Percentiles rank a stretch among this genome's conserved stretches.
Evolutionary conservation across 2,888 invertebrate species (phyloP).

Genomic region (Endomychus coccineus): DNA sequence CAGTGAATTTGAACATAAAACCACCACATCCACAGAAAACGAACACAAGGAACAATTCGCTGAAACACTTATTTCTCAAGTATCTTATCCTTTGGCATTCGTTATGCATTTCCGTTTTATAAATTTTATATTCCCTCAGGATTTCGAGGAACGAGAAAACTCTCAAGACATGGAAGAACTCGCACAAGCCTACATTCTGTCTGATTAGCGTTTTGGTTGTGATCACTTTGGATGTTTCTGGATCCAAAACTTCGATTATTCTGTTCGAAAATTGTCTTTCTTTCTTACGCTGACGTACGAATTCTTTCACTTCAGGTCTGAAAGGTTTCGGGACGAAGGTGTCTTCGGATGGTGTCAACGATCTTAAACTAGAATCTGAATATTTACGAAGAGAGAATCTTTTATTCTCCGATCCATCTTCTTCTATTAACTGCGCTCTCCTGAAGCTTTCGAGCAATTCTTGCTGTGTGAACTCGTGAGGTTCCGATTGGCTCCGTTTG

Average conservation of each 20-base stretch:
- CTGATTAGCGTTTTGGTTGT: slow-evolving; percentile 28
- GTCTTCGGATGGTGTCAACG: slow-evolving; percentile 31
- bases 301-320: slow-evolving; percentile 35
- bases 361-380: slow-evolving; percentile 28
- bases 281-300: slow-evolving; percentile 32
- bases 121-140: slow-evolving; percentile 50
- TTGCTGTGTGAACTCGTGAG: slow-evolving; percentile 50
- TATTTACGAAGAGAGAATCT: slow-evolving; percentile 23
- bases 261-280: slow-evolving; percentile 29
- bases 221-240: slow-evolving; percentile 36
- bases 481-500: slow-evolving; percentile 53
- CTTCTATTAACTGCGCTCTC: slow-evolving; percentile 41
- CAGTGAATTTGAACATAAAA: slow-evolving; percentile 71
- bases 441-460: slow-evolving; percentile 50
- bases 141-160: slow-evolving; percentile 40
- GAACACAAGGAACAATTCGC: slow-evolving; percentile 60
- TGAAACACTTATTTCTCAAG: slow-evolving; percentile 59
- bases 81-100: slow-evolving; percentile 51
- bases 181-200: slow-evolving; percentile 27
- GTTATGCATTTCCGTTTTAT: slow-evolving; percentile 51
- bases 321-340: slow-evolving; percentile 28
- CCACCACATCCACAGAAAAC: slow-evolving; percentile 70
- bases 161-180: slow-evolving; percentile 27
- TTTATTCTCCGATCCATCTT: slow-evolving; percentile 41
- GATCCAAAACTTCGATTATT: slow-evolving; percentile 37